Conservation (phyloP, 2,888 invertebrate genomes). For the Drosophila barbarae region DNA sequence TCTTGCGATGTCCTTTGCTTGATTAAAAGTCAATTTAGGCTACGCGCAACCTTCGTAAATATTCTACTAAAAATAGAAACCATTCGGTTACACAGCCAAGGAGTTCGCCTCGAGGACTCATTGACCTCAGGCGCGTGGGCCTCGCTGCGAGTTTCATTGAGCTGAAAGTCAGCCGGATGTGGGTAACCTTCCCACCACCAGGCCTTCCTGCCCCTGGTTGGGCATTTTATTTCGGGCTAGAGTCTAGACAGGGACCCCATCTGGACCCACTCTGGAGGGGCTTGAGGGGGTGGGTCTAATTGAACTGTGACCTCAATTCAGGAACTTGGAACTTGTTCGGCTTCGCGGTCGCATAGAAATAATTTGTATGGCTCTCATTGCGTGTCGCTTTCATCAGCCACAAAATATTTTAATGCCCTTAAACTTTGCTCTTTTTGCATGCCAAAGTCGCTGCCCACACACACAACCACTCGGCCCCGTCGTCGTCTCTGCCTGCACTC, state of each 20-base stretch:
- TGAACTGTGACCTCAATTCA: slow-evolving; percentile 50
- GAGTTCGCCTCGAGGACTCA: slow-evolving; percentile 58
- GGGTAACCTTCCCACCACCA: slow-evolving; percentile 21
- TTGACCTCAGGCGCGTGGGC: slow-evolving; percentile 62
- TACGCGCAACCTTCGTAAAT: slow-evolving; percentile 37
- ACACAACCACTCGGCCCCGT: slow-evolving; percentile 15
- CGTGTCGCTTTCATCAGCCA: slow-evolving; percentile 66
- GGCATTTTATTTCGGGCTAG: slow-evolving; percentile 14
- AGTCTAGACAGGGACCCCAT: slow-evolving; percentile 8
- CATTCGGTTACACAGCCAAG: slow-evolving; percentile 37
- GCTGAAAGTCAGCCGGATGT: slow-evolving; percentile 39
- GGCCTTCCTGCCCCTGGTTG: neutral
- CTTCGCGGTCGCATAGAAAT: slow-evolving; percentile 55
- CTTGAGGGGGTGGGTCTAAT: slow-evolving; percentile 39
- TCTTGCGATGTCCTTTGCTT: slow-evolving; percentile 24
- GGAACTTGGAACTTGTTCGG: slow-evolving; percentile 50
- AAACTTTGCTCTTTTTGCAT: slow-evolving; percentile 70
- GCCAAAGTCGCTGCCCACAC: slow-evolving; percentile 42
- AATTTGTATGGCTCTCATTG: slow-evolving; percentile 50
- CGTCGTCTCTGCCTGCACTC: slow-evolving; percentile 58
- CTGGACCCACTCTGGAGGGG: slow-evolving; percentile 3
- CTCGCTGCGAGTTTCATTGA: slow-evolving; percentile 57
- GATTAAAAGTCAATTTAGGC: slow-evolving; percentile 45
- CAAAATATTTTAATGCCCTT: slow-evolving; percentile 68
- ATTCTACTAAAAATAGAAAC: slow-evolving; percentile 51